phyloP scores from a whole-genome alignment of 2,797 vertebrate genomes.

The Trachurus trachurus region DNA sequence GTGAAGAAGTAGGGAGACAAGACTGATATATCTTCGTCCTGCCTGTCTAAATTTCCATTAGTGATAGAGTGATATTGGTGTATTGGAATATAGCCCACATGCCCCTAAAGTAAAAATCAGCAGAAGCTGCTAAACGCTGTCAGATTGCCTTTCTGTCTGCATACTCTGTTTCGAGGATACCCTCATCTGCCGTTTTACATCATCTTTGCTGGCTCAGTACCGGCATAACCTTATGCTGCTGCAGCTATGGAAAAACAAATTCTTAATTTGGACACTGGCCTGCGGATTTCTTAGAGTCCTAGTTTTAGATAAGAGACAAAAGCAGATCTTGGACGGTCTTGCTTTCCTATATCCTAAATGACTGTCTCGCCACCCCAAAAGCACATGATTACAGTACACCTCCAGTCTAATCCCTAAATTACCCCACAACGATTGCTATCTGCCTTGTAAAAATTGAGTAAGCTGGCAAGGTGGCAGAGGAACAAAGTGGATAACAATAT shows the following conservation, averaged over 20 bases:
- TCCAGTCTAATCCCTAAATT: conserved; percentile 80
- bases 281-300: conserved; percentile 34
- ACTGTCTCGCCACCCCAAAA: conserved; percentile 51
- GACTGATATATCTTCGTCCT: not conserved
- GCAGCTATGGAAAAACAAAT: conserved; percentile 21
- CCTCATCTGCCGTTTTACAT: conserved; percentile 25
- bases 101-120: conserved; percentile 11
- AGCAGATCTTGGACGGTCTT: conserved; percentile 43
- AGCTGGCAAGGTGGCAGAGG: conserved; percentile 72
- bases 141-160: not conserved
- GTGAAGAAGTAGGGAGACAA: not conserved
- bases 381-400: conserved; percentile 73
- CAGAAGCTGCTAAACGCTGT: not conserved
- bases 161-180: conserved; percentile 4
- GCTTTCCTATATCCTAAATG: conserved; percentile 50
- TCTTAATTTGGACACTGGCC: conserved; percentile 28
- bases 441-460: conserved; percentile 66
- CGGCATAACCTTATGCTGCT: conserved; percentile 2
- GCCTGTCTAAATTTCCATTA: not conserved
- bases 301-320: conserved; percentile 57
- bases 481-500: conserved; percentile 83
- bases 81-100: not conserved
- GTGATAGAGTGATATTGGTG: too few relatives aligned
- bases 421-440: conserved; percentile 73
- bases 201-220: conserved; percentile 5